Conservation (phyloP, 2,888 invertebrate species). For the Aelia acuminata region DNA sequence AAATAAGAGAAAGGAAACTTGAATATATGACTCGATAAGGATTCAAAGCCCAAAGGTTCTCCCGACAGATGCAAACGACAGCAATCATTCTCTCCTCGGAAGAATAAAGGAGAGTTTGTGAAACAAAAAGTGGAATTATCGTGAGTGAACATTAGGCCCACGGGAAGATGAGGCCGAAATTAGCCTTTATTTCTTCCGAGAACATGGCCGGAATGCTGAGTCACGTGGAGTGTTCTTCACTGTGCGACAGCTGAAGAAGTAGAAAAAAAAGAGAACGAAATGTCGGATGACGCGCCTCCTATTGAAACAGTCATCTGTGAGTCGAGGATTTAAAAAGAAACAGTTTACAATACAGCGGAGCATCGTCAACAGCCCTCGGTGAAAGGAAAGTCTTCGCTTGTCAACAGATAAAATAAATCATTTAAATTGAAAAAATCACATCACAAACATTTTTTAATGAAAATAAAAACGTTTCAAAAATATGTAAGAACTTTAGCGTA, state of each 20-base stretch:
- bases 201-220: slow-evolving; percentile 17
- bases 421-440: no score
- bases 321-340: slow-evolving; percentile 12
- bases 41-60: neutral
- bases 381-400: no score
- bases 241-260: slow-evolving; percentile 1
- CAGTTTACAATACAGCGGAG: neutral
- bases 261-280: neutral
- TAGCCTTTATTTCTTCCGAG: slow-evolving; percentile 40
- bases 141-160: slow-evolving; percentile 3
- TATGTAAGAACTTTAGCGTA: no score
- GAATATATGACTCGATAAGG: neutral
- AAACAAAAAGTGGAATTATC: slow-evolving; percentile 25
- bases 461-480: no score
- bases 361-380: neutral
- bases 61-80: neutral
- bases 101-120: neutral
- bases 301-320: slow-evolving; percentile 30
- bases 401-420: no score
- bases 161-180: slow-evolving; percentile 33
- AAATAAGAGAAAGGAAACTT: neutral
- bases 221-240: slow-evolving; percentile 34
- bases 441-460: no score
- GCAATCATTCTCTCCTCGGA: neutral
- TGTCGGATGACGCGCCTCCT: neutral